Evolutionary conservation across 2,888 invertebrate species (phyloP), one percentile per base, ranked within the genome.

Genomic region (Tanypteryx hageni): DNA sequence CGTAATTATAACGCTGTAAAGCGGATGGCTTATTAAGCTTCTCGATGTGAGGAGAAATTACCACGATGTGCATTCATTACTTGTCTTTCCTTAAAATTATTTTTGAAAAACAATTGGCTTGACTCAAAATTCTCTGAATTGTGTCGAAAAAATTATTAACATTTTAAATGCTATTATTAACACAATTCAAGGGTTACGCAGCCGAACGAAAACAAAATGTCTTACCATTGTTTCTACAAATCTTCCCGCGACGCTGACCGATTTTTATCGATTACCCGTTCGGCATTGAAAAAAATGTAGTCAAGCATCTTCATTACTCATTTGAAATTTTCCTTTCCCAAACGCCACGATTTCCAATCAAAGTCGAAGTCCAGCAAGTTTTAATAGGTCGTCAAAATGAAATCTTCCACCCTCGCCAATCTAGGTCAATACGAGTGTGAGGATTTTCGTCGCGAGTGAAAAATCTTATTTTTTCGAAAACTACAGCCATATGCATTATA

Each of bases 371-470:
- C 10, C 27, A n/a, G 4, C 76, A 76, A 76, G 76, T 76, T 76
- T 76, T 76, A 76, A 76, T 76, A 76, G 76, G 27, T 76, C 76
- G 27, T 76, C 22, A 76, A 76, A 76, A 76, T 76, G 76, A 76
- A 76, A 76, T 76, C 11, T 76, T 76, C 76, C 76, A 76, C 27
- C 76, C 76, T 76, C 11, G 22, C 22, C 22, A 76, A 76, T 76
- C 27, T 76, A 18, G 76, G 76, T 76, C 76, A 76, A 76, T 76
- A 76, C 22, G 22, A 76, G 76, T 22, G 22, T 5, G 22, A 76
- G 11, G 76, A 76, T 76, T 76, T 76, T 13, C 76, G 22, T 44
- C 44, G 27, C 22, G 3, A 27, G 27, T 27, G 27, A 76, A 76
- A 76, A 76, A 76, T 13, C 44, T 44, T 44, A 3, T 44, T 44